These are phyloP conservation scores for Botia almorhae DNA, from an alignment of 2,797 vertebrate genomes.

Conservation along the genomic window DNA sequence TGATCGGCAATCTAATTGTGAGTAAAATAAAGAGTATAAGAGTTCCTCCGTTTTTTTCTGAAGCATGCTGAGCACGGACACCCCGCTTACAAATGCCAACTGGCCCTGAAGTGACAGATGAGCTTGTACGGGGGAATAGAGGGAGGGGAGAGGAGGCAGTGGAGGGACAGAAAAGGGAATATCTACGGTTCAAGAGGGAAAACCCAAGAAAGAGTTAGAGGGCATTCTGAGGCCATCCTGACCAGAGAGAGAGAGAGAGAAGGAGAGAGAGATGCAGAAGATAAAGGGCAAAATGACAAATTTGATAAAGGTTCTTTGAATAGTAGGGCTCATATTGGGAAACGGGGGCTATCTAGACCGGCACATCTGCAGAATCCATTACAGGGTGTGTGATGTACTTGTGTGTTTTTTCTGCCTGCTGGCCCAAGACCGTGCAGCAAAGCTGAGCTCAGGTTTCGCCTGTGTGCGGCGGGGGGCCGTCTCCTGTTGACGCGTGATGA, in stretches of 20 bases:
- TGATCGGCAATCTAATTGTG: conserved; percentile 1
- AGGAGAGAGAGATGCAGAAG: conserved; percentile 54
- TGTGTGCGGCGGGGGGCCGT: conserved; percentile 93
- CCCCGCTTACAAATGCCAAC: conserved; percentile 50
- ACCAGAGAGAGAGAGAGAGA: conserved; percentile 21
- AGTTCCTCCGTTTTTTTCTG: conserved; percentile 49
- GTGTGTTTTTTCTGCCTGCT: conserved; percentile 84
- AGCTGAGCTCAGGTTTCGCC: conserved; percentile 95
- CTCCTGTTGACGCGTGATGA: conserved; percentile 98
- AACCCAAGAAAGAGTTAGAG: conserved; percentile 49
- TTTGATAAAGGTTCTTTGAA: conserved; percentile 78
- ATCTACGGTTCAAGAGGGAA: conserved; percentile 55
- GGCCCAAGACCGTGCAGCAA: conserved; percentile 86
- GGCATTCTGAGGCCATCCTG: conserved; percentile 63
- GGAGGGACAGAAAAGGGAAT: conserved; percentile 53
- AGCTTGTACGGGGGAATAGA: conserved; percentile 36
- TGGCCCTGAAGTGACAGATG: conserved; percentile 40
- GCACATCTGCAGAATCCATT: conserved; percentile 97
- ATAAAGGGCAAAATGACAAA: conserved; percentile 68
- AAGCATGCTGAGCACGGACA: conserved; percentile 49
- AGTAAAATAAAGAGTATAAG: conserved; percentile 28
- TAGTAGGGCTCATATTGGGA: conserved; percentile 70
- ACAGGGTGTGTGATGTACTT: conserved; percentile 72
- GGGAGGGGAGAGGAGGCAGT: conserved; percentile 37
- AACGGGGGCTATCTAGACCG: conserved; percentile 68